A percentile compares a stretch with the other conserved stretches of the same genome.
Evolutionary conservation across 53 echinoderm and acorn worm species (phyloP).

Genomic region (Hippasteria phrygiana): DNA sequence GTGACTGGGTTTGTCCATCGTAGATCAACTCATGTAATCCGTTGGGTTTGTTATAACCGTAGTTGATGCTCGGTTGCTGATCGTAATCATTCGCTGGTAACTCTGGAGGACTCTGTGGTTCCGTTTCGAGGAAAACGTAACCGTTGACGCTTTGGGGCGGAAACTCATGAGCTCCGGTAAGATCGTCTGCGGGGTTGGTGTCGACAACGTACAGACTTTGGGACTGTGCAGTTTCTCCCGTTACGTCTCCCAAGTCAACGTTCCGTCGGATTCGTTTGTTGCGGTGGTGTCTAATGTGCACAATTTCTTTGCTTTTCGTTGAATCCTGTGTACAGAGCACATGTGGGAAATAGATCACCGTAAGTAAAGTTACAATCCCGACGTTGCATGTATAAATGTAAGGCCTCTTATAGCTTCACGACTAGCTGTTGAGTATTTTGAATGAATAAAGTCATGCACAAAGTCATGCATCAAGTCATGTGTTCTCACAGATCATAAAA

Average conservation of each 20-base stretch:
- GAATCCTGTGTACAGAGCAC: background rate
- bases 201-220: background rate
- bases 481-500: no score
- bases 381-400: no score
- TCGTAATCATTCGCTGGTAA: background rate
- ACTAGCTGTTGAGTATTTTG: no score
- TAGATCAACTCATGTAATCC: no score
- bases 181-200: no score
- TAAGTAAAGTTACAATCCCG: no score
- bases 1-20: no score
- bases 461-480: no score
- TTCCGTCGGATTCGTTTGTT: conserved; percentile 5
- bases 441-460: no score
- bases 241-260: background rate
- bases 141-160: background rate
- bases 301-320: background rate
- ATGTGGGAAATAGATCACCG: background rate
- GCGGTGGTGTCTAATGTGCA: background rate
- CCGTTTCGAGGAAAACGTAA: background rate
- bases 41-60: no score
- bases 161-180: background rate
- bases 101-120: background rate
- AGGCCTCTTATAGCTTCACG: no score
- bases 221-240: background rate
- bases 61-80: background rate